A percentile compares a stretch with the other conserved stretches of the same genome.
These are phyloP conservation scores for Kradibia gibbosae DNA, from an alignment of 1,140 invertebrate species.

Conservation along the genomic window DNA sequence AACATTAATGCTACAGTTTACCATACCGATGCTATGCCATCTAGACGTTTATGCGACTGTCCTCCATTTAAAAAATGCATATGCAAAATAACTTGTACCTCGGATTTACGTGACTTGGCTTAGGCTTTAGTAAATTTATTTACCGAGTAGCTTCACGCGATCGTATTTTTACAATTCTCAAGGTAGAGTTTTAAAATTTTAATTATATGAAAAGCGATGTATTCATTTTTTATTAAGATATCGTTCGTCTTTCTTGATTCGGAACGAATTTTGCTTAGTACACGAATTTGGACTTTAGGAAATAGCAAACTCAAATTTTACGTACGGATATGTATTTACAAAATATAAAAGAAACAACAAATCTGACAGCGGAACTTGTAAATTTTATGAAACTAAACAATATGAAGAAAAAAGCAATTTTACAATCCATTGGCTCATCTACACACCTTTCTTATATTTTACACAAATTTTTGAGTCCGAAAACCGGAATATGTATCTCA, in stretches of 20 bases:
- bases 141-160: no score
- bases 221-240: background rate
- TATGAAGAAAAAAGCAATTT: slow-evolving; percentile 24
- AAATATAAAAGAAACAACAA: slow-evolving; percentile 11
- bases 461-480: slow-evolving; percentile 43
- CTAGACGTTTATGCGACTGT: no score
- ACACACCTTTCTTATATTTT: slow-evolving; percentile 30
- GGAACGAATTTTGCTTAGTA: background rate
- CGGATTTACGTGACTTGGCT: no score
- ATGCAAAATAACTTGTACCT: no score
- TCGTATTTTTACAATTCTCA: no score
- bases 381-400: slow-evolving; percentile 40
- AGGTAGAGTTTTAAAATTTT: no score
- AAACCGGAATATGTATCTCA: slow-evolving; percentile 42
- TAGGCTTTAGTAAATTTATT: no score
- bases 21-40: no score
- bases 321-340: background rate
- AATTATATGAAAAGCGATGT: no score
- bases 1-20: no score
- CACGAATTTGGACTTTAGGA: background rate
- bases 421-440: slow-evolving; percentile 32
- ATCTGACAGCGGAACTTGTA: slow-evolving; percentile 29
- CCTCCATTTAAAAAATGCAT: no score
- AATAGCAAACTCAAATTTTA: background rate
- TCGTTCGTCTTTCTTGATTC: background rate